Evolutionary conservation across 2,888 invertebrate genomes (phyloP).

Genomic region (Ceraclea dissimilis): DNA sequence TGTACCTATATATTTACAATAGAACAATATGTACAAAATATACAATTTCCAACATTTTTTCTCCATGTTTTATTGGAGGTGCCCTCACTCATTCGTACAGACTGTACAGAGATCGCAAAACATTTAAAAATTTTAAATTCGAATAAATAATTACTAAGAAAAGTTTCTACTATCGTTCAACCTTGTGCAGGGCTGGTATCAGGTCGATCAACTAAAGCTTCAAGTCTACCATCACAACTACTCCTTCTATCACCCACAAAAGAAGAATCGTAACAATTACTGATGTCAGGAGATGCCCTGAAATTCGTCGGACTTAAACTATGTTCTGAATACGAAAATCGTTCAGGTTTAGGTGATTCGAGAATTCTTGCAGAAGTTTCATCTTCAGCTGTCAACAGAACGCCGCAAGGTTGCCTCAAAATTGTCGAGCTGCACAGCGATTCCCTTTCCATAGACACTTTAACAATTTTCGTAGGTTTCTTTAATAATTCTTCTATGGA

Average conservation of each 20-base stretch:
- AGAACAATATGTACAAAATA: too few relatives aligned
- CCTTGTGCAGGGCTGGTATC: background rate
- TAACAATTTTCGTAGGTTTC: constrained; percentile 61
- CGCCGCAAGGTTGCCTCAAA: constrained; percentile 52
- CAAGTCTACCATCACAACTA: constrained; percentile 11
- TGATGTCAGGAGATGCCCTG: constrained; percentile 21
- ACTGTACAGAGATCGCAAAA: too few relatives aligned
- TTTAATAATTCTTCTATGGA: constrained; percentile 82
- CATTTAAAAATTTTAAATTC: too few relatives aligned
- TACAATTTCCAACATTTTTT: too few relatives aligned
- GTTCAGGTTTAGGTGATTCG: constrained; percentile 4
- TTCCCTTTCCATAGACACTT: constrained; percentile 29
- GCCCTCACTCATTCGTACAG: too few relatives aligned
- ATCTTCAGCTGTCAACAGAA: constrained; percentile 40
- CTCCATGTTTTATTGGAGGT: too few relatives aligned
- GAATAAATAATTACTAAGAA: too few relatives aligned
- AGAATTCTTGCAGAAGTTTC: constrained; percentile 17
- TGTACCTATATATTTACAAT: too few relatives aligned
- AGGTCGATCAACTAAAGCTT: background rate
- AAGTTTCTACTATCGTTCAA: background rate
- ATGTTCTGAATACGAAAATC: constrained; percentile 16
- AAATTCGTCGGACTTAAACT: constrained; percentile 25
- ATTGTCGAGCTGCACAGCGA: constrained; percentile 32
- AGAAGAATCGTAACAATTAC: constrained; percentile 15
- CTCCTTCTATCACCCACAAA: background rate